Conservation (phyloP, 2,797 vertebrate species). For the Bradypodion pumilum region DNA sequence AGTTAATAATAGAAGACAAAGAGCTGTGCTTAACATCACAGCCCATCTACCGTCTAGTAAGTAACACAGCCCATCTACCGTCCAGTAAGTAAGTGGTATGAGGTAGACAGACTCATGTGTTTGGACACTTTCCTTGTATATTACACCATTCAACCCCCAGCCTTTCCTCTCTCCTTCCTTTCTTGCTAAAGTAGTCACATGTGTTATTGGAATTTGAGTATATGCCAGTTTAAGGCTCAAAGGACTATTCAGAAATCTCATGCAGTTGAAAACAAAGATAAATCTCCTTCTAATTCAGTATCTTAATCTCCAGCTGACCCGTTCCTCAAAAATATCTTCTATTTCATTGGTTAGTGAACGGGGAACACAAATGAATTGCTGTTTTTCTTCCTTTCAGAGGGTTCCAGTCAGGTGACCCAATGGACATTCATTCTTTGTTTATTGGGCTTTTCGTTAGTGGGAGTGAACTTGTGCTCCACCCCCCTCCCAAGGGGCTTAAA, state of each 20-base stretch:
- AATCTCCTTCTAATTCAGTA: conserved; percentile 42
- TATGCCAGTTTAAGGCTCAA: conserved; percentile 45
- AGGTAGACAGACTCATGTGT: neutral
- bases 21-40: neutral
- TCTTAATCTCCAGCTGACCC: conserved; percentile 44
- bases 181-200: conserved; percentile 6
- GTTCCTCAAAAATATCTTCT: conserved; percentile 12
- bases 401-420: conserved; percentile 8
- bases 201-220: conserved; percentile 28
- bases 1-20: neutral
- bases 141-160: rapidly evolving
- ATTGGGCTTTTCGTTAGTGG: neutral
- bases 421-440: neutral
- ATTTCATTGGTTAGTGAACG: conserved; percentile 28
- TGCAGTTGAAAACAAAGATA: conserved; percentile 2
- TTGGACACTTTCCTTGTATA: neutral
- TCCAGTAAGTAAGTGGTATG: too few species aligned
- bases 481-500: neutral
- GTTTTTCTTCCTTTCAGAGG: conserved; percentile 32
- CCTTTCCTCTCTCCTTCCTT: neutral
- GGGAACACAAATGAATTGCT: conserved; percentile 7
- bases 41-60: too few species aligned
- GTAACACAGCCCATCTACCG: neutral
- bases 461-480: neutral
- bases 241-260: conserved; percentile 29